Conservation (phyloP, 1,140 invertebrate genomes). For the Teleopsis dalmanni region DNA sequence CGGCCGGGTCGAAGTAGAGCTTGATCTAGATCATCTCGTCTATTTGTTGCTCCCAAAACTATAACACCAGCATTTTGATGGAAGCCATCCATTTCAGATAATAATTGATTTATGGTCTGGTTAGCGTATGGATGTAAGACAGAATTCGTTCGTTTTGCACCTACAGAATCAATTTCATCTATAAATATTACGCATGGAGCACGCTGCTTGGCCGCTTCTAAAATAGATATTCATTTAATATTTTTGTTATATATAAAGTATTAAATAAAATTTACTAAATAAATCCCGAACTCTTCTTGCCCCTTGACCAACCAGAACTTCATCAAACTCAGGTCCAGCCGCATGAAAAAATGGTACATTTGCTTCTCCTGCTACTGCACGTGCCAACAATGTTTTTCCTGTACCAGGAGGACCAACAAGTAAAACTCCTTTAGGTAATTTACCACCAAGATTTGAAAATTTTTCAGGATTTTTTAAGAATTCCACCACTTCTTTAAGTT, state of each 20-base stretch:
- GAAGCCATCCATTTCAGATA: slow-evolving; percentile 98
- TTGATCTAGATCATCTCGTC: slow-evolving; percentile 90
- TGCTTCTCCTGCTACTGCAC: slow-evolving; percentile 98
- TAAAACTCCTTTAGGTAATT: slow-evolving; percentile 91
- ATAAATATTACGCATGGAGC: slow-evolving; percentile 99
- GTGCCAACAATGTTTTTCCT: slow-evolving; percentile 92
- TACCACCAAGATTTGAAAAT: slow-evolving; percentile 89
- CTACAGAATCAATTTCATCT: slow-evolving; percentile 99
- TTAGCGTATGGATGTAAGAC: slow-evolving; percentile 97
- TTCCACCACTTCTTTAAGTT: slow-evolving; percentile 93
- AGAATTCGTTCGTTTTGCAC: slow-evolving; percentile 90
- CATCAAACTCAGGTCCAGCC: slow-evolving; percentile 97
- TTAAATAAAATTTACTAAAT: slow-evolving; percentile 70
- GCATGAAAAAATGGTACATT: slow-evolving; percentile 97
- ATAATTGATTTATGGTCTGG: slow-evolving; percentile 95
- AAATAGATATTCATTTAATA: slow-evolving; percentile 20
- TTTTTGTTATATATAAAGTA: not conserved
- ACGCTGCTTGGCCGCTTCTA: slow-evolving; percentile 82
- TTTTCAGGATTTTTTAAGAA: slow-evolving; percentile 93
- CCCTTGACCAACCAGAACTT: slow-evolving; percentile 96
- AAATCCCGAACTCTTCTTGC: slow-evolving; percentile 89
- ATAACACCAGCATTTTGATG: slow-evolving; percentile 96
- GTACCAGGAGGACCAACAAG: slow-evolving; percentile 92
- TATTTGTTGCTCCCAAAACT: slow-evolving; percentile 95
- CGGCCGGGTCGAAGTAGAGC: slow-evolving; percentile 89